Conservation (phyloP, 2,797 vertebrate species). For the Neosalanx taihuensis region DNA sequence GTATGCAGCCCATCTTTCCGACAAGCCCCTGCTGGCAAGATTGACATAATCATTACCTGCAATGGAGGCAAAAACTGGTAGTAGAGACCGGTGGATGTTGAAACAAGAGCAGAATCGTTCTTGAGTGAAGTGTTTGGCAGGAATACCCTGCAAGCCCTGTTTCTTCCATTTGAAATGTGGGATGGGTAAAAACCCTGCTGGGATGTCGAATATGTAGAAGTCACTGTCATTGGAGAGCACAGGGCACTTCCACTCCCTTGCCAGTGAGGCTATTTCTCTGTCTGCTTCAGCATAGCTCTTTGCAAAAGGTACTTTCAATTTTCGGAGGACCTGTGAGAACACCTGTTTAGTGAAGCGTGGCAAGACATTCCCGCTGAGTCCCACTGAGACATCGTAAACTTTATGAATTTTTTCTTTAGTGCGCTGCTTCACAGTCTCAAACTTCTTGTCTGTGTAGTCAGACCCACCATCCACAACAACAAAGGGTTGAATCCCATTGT, state of each 20-base stretch:
- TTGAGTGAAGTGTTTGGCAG: conserved; percentile 63
- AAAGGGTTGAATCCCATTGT: conserved; percentile 72
- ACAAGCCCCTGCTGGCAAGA: conserved; percentile 37
- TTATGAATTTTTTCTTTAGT: conserved; percentile 53
- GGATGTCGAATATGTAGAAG: conserved; percentile 81
- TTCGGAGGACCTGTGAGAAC: conserved; percentile 76
- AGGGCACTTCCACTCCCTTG: conserved; percentile 79
- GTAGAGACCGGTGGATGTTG: conserved; percentile 53
- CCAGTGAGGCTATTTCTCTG: conserved; percentile 77
- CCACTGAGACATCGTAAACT: conserved; percentile 58
- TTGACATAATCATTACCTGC: conserved; percentile 77
- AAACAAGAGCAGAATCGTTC: conserved; percentile 71
- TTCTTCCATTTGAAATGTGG: conserved; percentile 75
- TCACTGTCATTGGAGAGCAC: conserved; percentile 83
- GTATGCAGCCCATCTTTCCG: conserved; percentile 50
- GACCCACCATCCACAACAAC: conserved; percentile 82
- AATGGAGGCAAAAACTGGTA: conserved; percentile 79
- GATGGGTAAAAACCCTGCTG: conserved; percentile 74
- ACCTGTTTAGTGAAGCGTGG: conserved; percentile 70
- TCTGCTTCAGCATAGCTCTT: conserved; percentile 83
- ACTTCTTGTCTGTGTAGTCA: conserved; percentile 71
- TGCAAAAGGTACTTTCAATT: conserved; percentile 70
- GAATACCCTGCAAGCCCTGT: conserved; percentile 56
- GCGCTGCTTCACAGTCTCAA: conserved; percentile 57
- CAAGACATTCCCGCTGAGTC: conserved; percentile 38